Conservation (phyloP, 1,140 invertebrate genomes). For the Plutomurus gul region DNA sequence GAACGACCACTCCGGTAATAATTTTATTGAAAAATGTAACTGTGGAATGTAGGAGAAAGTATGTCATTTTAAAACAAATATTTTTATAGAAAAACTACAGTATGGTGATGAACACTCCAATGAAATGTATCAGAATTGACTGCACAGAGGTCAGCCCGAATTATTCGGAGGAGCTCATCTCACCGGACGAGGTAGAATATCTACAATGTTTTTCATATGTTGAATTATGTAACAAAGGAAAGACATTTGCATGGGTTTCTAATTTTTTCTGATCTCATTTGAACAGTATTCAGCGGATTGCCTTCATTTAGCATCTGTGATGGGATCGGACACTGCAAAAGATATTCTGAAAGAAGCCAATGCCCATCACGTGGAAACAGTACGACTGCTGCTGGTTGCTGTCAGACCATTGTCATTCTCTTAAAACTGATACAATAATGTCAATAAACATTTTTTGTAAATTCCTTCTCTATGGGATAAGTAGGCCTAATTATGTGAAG, state of each 20-base stretch:
- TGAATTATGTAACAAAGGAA: background rate
- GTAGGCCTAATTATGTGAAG: too few species aligned
- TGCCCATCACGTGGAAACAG: conserved; percentile 57
- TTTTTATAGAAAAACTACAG: conserved; percentile 52
- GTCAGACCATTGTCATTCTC: conserved; percentile 49
- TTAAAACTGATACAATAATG: conserved; percentile 13
- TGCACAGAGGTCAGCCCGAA: conserved; percentile 56
- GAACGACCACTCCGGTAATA: conserved; percentile 49
- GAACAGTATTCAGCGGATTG: conserved; percentile 59
- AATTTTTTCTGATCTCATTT: background rate
- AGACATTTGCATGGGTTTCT: background rate
- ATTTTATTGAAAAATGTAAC: background rate
- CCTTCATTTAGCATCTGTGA: conserved; percentile 56
- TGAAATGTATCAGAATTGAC: conserved; percentile 52
- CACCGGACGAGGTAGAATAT: conserved; percentile 49
- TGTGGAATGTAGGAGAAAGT: too few species aligned
- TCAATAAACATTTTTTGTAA: background rate
- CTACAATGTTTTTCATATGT: background rate
- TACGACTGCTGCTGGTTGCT: conserved; percentile 48
- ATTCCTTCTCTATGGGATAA: too few species aligned
- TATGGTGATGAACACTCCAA: conserved; percentile 55
- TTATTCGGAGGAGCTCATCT: conserved; percentile 53
- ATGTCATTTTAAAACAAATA: background rate
- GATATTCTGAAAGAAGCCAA: conserved; percentile 55
- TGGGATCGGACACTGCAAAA: conserved; percentile 54